Conservation (phyloP, 2,113 vertebrate genomes). For the Anolis sagrei region DNA sequence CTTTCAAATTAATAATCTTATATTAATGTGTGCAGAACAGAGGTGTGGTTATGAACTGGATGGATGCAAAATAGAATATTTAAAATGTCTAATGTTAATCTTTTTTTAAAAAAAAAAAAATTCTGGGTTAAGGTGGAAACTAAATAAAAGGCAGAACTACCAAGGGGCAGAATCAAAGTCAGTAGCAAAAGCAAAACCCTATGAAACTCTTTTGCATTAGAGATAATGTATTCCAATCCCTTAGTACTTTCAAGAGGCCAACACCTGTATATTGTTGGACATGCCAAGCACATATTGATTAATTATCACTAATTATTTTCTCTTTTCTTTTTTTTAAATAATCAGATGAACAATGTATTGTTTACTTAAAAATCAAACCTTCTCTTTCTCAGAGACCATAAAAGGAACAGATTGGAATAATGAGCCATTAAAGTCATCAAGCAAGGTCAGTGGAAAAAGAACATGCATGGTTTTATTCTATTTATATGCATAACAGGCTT, state of each 20-base stretch:
- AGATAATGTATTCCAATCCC: not conserved
- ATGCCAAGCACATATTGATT: not conserved
- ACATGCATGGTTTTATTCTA: not conserved
- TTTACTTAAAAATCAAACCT: not conserved
- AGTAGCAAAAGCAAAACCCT: not conserved
- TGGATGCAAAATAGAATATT: not conserved
- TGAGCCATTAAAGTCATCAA: not conserved
- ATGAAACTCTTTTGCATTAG: not conserved
- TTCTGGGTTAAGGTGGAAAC: too few species aligned
- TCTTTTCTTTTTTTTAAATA: not conserved
- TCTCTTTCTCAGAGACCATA: not conserved
- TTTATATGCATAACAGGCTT: not conserved
- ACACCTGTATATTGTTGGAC: not conserved
- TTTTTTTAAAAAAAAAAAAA: too few species aligned
- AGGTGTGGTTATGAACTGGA: too few species aligned
- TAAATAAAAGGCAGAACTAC: not conserved
- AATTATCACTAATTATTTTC: not conserved
- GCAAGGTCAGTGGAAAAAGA: not conserved
- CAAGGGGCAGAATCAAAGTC: not conserved
- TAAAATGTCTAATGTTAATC: not conserved
- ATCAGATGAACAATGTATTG: not conserved
- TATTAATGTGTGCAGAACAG: too few species aligned
- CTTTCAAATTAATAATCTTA: too few species aligned
- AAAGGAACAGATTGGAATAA: not conserved
- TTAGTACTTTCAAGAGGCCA: not conserved